Evolutionary conservation across 2,888 invertebrate species (phyloP).

Genomic region (Cosmopolites sordidus): DNA sequence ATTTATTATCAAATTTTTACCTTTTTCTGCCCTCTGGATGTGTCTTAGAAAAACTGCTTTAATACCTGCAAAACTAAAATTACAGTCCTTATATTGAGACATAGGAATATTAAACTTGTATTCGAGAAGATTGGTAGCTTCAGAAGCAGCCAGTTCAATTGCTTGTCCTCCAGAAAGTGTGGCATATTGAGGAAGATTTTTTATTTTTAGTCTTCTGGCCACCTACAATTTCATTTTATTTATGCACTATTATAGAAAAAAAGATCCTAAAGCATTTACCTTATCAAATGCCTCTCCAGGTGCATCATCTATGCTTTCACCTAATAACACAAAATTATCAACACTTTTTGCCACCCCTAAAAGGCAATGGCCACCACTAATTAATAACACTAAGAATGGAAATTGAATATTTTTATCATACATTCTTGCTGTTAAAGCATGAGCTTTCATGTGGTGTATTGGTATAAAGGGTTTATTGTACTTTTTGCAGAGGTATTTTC

Average conservation of each 20-base stretch:
- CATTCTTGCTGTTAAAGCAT: constrained; percentile 86
- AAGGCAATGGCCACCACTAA: constrained; percentile 92
- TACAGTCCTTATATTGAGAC: constrained; percentile 67
- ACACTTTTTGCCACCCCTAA: constrained; percentile 69
- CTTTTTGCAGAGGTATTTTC: constrained; percentile 65
- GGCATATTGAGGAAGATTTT: constrained; percentile 70
- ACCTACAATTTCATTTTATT: constrained; percentile 48
- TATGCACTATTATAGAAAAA: not conserved
- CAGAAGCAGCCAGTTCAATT: constrained; percentile 74
- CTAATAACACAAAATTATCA: constrained; percentile 74
- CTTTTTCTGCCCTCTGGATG: constrained; percentile 59
- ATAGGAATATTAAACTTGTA: constrained; percentile 68
- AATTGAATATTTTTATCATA: constrained; percentile 63
- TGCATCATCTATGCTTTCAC: constrained; percentile 75
- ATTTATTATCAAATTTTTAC: constrained; percentile 33
- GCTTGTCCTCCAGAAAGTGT: constrained; percentile 77
- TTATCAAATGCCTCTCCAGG: constrained; percentile 95
- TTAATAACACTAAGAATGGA: constrained; percentile 84
- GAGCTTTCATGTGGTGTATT: constrained; percentile 99
- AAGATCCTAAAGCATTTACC: constrained; percentile 51
- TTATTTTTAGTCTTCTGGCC: constrained; percentile 78
- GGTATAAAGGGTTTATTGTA: constrained; percentile 82
- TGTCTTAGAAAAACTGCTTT: constrained; percentile 58
- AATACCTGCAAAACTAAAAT: constrained; percentile 87
- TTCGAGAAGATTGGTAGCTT: constrained; percentile 58